Evolutionary conservation across 2,888 invertebrate genomes (phyloP), one percentile per base, ranked within the genome.

Genomic region (Lingula anatina): DNA sequence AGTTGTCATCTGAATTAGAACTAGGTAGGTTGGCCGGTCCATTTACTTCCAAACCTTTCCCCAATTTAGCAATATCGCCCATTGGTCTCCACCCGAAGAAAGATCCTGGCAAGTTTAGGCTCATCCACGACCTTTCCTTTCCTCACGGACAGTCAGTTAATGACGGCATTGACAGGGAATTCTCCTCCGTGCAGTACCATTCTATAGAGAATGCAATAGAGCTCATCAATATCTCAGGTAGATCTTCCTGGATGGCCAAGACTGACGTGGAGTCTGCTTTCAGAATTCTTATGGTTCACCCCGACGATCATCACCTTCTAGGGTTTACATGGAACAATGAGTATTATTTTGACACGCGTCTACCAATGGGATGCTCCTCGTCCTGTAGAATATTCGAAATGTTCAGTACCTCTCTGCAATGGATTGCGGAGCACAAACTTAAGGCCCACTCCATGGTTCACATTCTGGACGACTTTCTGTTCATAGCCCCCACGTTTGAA

Each of bases 111-210:
- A n/a, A n/a, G n/a, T n/a, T n/a, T n/a, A n/a, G n/a, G n/a, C n/a
- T n/a, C n/a, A n/a, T n/a, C n/a, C n/a, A n/a, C n/a, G 46, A 51
- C 28, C 38, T 51, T 3, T 46, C 43, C 12, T 51, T 28, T 21
- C 54, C 54, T 2, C 15, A 41, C 20, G 51, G 54, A 0, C 21
- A 24, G 7, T 54, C 51, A 2, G 44, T 54, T 5, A 54, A 54
- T 35, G 36, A 42, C n/a, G 44, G 23, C 20, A 49, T 54, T 7
- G 49, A 49, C 18, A 25, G 23, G 20, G 12, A 43, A 15, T 44
- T 51, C 9, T 5, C 43, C 12, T 44, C 28, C 15, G 51, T 54
- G 21, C 12, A 15, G 3, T 54, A 54, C 41, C 27, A 41, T 5
- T 39, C 46, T 9, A 47, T 51, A 44, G 49, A 54, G 23, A 40